Evolutionary conservation across 1,140 invertebrate genomes (phyloP), one percentile per base, ranked within the genome.

Genomic region (Radopholus similis): DNA sequence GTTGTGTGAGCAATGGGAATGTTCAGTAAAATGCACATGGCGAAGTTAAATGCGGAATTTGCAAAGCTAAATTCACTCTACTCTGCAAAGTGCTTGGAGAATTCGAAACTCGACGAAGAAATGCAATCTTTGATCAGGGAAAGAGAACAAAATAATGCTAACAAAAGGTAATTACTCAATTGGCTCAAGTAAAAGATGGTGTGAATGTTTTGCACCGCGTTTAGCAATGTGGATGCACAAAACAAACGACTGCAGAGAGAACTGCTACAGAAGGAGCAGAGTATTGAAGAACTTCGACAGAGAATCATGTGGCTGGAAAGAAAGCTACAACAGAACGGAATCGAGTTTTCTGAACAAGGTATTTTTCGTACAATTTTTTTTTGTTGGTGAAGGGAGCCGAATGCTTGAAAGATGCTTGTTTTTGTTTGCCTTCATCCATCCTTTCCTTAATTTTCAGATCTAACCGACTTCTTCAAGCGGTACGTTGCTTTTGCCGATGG

Each of bases 31-130:
- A 42, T 42, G 38, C 11, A 42, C 11, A 42, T 11, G 38, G 1
- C 38, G 1, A 89, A 90, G 80, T 89, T 93, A 55, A 89, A 90
- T 68, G 87, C 88, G 69, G 91, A 93, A 83, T 90, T 95, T 75
- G 84, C 91, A 23, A 90, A 90, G 15, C 85, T 95, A 53, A 91
- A 90, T 1, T 90, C 93, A 71, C 90, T 92, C 77, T 92, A 93
- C 83, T 92, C 91, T 1, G 88, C 90, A 9, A 94, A 93, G 82
- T 93, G 92, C 84, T 87, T 93, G 51, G 91, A 94, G 83, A 90
- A 90, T 13, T 90, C 91, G 0, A 88, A 89, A 23, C 83, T 93
- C 42, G 90, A 92, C 77, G 91, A 93, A 82, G 89, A 91, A 79
- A 86, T 93, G 26, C 88, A 89, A 56, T 84, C 86, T 32, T 86